Percentiles rank a stretch among this genome's conserved stretches.
Evolutionary conservation across 2,888 invertebrate genomes (phyloP).

Genomic region (Standfussiana lucernea): DNA sequence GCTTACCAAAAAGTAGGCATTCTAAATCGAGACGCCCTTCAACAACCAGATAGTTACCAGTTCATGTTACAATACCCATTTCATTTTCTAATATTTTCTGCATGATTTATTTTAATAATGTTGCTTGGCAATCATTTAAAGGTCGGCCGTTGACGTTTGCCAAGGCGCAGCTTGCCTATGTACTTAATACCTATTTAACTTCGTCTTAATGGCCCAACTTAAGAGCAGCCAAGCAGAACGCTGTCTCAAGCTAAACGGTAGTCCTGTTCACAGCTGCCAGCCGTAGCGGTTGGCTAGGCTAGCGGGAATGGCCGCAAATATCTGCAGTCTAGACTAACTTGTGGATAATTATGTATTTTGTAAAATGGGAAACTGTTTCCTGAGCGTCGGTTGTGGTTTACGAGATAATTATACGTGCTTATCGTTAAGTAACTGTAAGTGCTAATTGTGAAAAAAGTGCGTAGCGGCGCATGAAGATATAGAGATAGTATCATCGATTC

Average conservation of each 20-base stretch:
- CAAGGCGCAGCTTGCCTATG: background rate
- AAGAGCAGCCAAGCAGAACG: conserved; percentile 22
- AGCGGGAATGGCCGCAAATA: conserved; percentile 42
- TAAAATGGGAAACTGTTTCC: conserved; percentile 27
- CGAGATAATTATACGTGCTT: conserved; percentile 4
- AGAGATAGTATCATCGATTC: background rate
- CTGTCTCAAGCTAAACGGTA: conserved; percentile 36
- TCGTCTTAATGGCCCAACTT: conserved; percentile 9
- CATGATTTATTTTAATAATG: background rate
- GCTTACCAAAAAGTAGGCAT: background rate
- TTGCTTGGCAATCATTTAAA: background rate
- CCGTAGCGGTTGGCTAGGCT: conserved; percentile 30
- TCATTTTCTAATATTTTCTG: background rate
- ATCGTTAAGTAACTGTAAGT: conserved; percentile 15
- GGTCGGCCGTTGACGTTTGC: background rate
- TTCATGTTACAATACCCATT: background rate
- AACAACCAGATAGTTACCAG: background rate
- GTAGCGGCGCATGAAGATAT: conserved; percentile 4
- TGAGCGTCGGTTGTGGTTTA: conserved; percentile 30
- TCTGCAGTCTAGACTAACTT: conserved; percentile 32
- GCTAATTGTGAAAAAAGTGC: conserved; percentile 11
- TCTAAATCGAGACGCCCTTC: background rate
- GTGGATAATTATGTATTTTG: conserved; percentile 33
- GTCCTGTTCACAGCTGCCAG: conserved; percentile 44
- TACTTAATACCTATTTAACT: conserved; percentile 25